These are phyloP conservation scores for Eueides isabella DNA, from an alignment of 1,140 invertebrate species.

Conservation along the genomic window DNA sequence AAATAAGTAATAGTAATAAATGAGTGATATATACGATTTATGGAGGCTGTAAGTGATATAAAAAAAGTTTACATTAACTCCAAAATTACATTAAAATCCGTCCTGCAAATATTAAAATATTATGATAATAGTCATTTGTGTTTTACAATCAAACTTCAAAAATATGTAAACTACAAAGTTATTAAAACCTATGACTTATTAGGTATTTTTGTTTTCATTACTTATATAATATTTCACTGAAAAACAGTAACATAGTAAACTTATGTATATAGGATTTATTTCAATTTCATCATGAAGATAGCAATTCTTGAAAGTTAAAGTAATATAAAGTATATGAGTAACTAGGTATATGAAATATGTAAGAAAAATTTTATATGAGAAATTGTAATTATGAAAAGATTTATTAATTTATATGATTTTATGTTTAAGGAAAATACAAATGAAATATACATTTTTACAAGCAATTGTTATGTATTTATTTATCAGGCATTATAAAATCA, in stretches of 20 bases:
- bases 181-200: no score
- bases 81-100: slow-evolving; percentile 7
- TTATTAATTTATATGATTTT: not conserved
- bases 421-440: not conserved
- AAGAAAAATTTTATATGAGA: not conserved
- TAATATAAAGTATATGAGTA: no score
- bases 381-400: not conserved
- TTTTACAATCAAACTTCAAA: no score
- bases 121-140: not conserved
- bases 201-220: no score
- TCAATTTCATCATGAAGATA: no score
- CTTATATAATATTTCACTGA: no score
- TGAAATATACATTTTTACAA: slow-evolving; percentile 2
- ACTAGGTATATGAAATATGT: not conserved
- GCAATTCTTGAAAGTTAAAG: no score
- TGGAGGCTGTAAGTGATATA: not conserved
- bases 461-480: slow-evolving; percentile 7
- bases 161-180: no score
- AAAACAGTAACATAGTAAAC: no score
- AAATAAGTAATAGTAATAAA: not conserved
- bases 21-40: not conserved
- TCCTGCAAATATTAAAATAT: not conserved
- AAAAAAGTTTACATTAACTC: not conserved
- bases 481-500: slow-evolving; percentile 7
- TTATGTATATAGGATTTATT: no score